Conservation (phyloP, 2,888 invertebrate genomes). For the Troilus luridus region DNA sequence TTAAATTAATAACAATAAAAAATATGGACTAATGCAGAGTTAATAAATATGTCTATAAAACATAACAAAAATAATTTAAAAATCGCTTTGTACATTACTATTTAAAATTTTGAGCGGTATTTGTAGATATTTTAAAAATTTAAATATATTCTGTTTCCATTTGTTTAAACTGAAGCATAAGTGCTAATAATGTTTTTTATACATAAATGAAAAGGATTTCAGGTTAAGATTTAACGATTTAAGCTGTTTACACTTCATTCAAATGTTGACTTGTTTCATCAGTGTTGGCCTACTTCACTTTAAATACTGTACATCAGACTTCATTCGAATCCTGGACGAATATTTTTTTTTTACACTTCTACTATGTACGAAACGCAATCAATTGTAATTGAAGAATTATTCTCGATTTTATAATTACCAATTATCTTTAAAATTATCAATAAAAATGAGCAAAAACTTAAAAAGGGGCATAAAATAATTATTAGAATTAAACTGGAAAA, state of each 20-base stretch:
- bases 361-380: background rate
- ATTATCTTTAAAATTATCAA: too few relatives aligned
- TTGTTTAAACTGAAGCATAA: background rate
- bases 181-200: background rate
- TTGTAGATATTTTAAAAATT: background rate
- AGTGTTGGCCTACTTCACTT: background rate
- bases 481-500: too few relatives aligned
- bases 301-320: background rate
- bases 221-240: background rate
- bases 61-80: too few relatives aligned
- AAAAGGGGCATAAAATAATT: too few relatives aligned
- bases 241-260: background rate
- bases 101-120: background rate
- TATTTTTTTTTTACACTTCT: background rate
- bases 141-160: background rate
- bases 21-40: too few relatives aligned
- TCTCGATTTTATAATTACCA: too few relatives aligned
- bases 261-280: conserved; percentile 20
- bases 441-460: too few relatives aligned
- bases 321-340: background rate
- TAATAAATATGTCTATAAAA: too few relatives aligned
- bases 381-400: too few relatives aligned
- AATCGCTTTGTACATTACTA: background rate
- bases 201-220: background rate
- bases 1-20: too few relatives aligned